A percentile compares a stretch with the other conserved stretches of the same genome.
phyloP scores from a whole-genome alignment of 2,113 vertebrate genomes.

The Thunnus maccoyii region DNA sequence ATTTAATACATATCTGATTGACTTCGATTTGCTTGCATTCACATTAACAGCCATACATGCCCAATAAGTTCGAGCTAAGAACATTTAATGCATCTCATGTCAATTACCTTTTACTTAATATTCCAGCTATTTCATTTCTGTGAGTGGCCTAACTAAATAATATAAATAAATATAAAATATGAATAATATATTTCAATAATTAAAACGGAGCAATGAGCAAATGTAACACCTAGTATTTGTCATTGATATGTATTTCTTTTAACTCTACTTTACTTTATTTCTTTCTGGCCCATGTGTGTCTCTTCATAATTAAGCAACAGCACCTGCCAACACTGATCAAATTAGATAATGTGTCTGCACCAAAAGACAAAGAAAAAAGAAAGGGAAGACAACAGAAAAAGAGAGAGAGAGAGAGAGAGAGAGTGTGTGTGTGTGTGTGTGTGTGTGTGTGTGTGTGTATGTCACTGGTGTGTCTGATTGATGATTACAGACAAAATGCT shows the following conservation, averaged over 20 bases:
- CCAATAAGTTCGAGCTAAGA: slow-evolving; percentile 51
- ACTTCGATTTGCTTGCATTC: slow-evolving; percentile 55
- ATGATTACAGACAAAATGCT: neutral
- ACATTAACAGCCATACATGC: slow-evolving; percentile 52
- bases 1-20: slow-evolving; percentile 72
- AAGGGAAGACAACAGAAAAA: neutral
- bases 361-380: neutral
- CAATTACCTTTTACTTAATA: slow-evolving; percentile 58
- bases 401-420: too few species aligned
- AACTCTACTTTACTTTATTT: neutral
- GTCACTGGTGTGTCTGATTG: neutral
- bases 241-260: neutral
- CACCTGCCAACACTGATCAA: neutral
- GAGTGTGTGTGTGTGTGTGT: too few species aligned
- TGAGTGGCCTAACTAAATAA: neutral
- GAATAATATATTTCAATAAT: neutral
- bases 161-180: too few species aligned
- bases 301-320: neutral
- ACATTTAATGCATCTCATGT: slow-evolving; percentile 65
- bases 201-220: neutral
- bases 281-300: neutral
- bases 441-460: too few species aligned
- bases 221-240: neutral
- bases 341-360: neutral
- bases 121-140: slow-evolving; percentile 30